Base-by-base conservation (phyloP, 2,888 invertebrate genomes). In the Heliconius hortense region DNA sequence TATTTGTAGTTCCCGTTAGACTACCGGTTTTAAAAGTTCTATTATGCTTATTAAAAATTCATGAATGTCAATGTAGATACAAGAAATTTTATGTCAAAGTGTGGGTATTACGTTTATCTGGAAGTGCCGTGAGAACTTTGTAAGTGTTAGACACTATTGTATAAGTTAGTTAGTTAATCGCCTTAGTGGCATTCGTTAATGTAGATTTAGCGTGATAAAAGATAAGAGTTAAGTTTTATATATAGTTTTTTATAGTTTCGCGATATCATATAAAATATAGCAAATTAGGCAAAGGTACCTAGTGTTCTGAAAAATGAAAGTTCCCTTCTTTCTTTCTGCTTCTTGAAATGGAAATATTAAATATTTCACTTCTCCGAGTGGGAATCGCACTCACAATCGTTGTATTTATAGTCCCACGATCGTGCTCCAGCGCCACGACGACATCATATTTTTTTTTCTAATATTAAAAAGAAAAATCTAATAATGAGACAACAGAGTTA, bases 11-110 rank as follows among this genome's bases (percentile, higher is more conserved):
- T 48, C 28, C 68, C 69, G 31, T 31, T 56, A 69, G 28, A 56
- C 28, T 31, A 56, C 53, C 69, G 53, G 53, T 69, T 69, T 56
- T n/a, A 24, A n/a, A 69, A 35, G 31, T 35, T 69, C n/a, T 56
- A 35, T 13, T 69, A 31, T 56, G 69, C n/a, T 56, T 31, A 69
- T 69, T 69, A 56, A 69, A n/a, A 69, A 69, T 35, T n/a, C 69
- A 69, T 56, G 69, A 69, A 56, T 56, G 35, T n/a, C n/a, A 15
- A 10, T 35, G 31, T 31, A 66, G n/a, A 56, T 69, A 56, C 66
- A 66, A n/a, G 15, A 24, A 24, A n/a, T 69, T 35, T 56, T 69
- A 59, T 69, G 31, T 69, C 18, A 13, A 18, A 66, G 69, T 56
- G 31, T 69, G 48, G n/a, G 31, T 69, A 56, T 69, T 66, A 39